Conservation (phyloP, 2,797 vertebrate genomes). For the Gymnoscopelus braueri region DNA sequence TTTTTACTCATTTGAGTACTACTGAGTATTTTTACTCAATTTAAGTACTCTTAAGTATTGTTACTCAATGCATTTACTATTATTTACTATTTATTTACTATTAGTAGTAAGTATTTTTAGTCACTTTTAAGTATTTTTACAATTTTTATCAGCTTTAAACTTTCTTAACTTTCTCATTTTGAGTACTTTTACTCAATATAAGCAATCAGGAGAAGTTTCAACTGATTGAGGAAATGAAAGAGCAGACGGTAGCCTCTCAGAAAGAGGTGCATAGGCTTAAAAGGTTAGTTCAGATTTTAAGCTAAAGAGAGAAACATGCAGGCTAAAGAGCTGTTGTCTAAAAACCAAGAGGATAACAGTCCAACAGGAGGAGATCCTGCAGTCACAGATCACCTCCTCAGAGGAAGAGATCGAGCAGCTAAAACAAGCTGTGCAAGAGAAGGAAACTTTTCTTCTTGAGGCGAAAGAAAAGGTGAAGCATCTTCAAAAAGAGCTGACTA, state of each 20-base stretch:
- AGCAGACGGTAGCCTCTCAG: conserved; percentile 19
- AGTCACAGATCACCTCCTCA: conserved; percentile 51
- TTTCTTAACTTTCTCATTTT: too few relatives aligned
- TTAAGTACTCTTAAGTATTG: too few relatives aligned
- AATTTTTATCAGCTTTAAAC: too few relatives aligned
- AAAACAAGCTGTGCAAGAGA: conserved; percentile 51
- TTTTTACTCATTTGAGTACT: too few relatives aligned
- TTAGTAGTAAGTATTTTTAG: too few relatives aligned
- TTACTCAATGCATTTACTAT: too few relatives aligned
- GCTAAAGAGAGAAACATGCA: conserved; percentile 42
- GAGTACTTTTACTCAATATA: too few relatives aligned
- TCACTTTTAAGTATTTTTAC: too few relatives aligned
- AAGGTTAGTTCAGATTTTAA: too few relatives aligned
- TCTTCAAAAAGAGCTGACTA: conserved; percentile 50
- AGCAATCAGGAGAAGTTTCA: conserved; percentile 41
- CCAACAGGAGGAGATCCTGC: conserved; percentile 42
- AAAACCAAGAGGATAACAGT: conserved; percentile 35
- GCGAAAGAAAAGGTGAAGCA: conserved; percentile 48
- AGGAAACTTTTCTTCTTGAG: conserved; percentile 46
- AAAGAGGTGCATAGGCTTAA: conserved; percentile 8
- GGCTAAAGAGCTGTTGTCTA: conserved; percentile 18
- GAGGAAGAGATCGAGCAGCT: conserved; percentile 63
- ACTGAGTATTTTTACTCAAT: too few relatives aligned
- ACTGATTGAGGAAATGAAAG: conserved; percentile 42
- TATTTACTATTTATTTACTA: too few relatives aligned